Base-by-base conservation (phyloP, 2,797 vertebrate genomes). In the Acrocephalus scirpaceus region DNA sequence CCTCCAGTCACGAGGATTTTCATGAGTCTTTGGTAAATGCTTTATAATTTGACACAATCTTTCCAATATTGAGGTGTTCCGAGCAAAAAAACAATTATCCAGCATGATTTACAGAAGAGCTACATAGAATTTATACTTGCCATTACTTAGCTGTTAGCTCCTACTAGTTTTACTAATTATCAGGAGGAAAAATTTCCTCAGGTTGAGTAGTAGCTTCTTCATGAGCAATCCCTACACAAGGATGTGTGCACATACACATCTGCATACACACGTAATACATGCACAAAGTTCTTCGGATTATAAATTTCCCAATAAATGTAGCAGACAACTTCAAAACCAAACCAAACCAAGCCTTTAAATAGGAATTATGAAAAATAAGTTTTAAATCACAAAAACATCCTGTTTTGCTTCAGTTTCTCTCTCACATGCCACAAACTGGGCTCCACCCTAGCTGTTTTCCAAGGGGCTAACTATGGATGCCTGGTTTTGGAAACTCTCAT, bases 331-430 rank as follows among this genome's bases (percentile, higher is more conserved):
- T 87, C 56, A 58, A 91, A 94, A 70, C 19, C 69, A 71, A 20
- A 56, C 32, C 32, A n/a, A 92, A 92, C 3, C 12, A 54, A 66
- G 27, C 22, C 79, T 81, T 92, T 83, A 78, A 92, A 66, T 27
- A 84, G 80, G 32, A 95, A 92, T 67, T 48, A 86, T 11, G 74
- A 94, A 93, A 95, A 95, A 56, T 48, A 90, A 57, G n/a, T 73
- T 85, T 85, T 66, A 83, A 92, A 94, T 92, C 53, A 80, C 38
- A 79, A 76, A 93, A 92, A 53, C 86, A 96, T 95, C 95, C 95
- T 94, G 93, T 94, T 96, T 96, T 96, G 82, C 65, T 95, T 70
- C 77, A 80, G 56, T 58, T 85, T 90, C 79, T 74, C 90, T 71
- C 80, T 51, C n/a, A 21, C 40, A 26, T 3, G 23, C 77, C 67